These are phyloP conservation scores for Hylaeus anthracinus DNA, from an alignment of 1,140 invertebrate genomes.

Conservation along the genomic window DNA sequence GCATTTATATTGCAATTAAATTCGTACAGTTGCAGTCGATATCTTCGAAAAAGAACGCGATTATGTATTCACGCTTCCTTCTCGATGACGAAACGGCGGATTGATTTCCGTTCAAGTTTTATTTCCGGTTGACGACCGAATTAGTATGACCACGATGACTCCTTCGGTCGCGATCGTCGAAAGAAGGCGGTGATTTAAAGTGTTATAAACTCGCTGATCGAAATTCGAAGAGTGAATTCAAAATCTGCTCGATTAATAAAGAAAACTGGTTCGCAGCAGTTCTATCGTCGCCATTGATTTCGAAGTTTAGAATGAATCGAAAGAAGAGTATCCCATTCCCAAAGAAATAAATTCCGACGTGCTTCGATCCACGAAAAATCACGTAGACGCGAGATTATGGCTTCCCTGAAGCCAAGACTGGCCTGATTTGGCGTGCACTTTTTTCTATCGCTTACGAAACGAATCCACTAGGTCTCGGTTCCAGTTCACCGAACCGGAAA, in stretches of 20 bases:
- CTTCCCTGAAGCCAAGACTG: too few species aligned
- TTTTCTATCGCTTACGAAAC: background rate
- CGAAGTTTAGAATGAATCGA: too few species aligned
- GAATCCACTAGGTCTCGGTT: slow-evolving; percentile 22
- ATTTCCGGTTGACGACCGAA: slow-evolving; percentile 45
- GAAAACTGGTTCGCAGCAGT: too few species aligned
- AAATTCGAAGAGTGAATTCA: too few species aligned
- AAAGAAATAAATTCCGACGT: too few species aligned
- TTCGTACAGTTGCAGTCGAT: background rate
- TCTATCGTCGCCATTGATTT: too few species aligned
- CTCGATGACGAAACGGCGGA: slow-evolving; percentile 35
- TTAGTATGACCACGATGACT: slow-evolving; percentile 17
- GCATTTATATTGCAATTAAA: background rate
- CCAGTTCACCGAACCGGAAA: slow-evolving; percentile 45
- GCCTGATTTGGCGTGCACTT: too few species aligned
- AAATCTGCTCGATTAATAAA: too few species aligned
- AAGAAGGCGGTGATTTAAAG: slow-evolving; percentile 9
- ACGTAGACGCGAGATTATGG: background rate
- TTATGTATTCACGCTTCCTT: slow-evolving; percentile 29
- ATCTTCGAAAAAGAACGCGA: background rate
- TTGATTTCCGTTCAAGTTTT: slow-evolving; percentile 43
- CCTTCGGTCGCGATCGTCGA: background rate
- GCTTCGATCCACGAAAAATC: too few species aligned
- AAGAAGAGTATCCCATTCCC: too few species aligned
- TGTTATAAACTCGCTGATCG: background rate